These are phyloP conservation scores for Lithobates sylvaticus DNA, from an alignment of 2,797 vertebrate genomes.

Conservation along the genomic window DNA sequence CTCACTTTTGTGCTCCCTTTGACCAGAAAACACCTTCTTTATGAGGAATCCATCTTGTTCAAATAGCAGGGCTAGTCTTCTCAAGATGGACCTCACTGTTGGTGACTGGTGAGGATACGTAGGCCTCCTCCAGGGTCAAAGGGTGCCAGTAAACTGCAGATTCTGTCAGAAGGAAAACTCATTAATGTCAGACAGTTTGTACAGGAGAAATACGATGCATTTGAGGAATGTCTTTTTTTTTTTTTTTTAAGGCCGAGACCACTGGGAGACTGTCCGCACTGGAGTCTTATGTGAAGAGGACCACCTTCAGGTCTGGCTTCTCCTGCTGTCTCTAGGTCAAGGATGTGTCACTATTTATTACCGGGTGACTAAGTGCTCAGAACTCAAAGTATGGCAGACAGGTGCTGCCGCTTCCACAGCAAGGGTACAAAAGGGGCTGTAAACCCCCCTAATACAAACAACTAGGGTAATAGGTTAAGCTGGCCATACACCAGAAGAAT, in stretches of 20 bases:
- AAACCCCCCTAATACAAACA: background rate
- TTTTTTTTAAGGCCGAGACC: background rate
- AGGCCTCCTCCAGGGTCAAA: conserved; percentile 10
- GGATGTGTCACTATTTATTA: conserved; percentile 34
- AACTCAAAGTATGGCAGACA: conserved; percentile 25
- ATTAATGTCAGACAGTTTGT: conserved; percentile 54
- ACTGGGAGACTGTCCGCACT: background rate
- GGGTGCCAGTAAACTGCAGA: conserved; percentile 23
- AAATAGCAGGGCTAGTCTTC: background rate
- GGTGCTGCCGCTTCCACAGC: background rate
- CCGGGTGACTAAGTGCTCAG: conserved; percentile 16
- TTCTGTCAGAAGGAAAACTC: conserved; percentile 35
- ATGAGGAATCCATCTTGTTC: background rate
- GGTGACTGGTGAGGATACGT: background rate
- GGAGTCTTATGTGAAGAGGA: background rate
- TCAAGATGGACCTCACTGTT: background rate
- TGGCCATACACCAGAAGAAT: too few species aligned
- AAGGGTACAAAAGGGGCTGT: background rate
- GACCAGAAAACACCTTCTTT: too few species aligned
- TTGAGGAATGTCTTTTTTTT: conserved; percentile 26
- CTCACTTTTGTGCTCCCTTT: too few species aligned
- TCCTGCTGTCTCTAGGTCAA: conserved; percentile 31
- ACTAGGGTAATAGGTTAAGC: too few species aligned
- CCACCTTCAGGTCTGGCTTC: conserved; percentile 15
- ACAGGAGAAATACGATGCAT: conserved; percentile 29